Evolutionary conservation across 2,888 invertebrate species (phyloP), one percentile per base, ranked within the genome.

Genomic region (Sesia apiformis): DNA sequence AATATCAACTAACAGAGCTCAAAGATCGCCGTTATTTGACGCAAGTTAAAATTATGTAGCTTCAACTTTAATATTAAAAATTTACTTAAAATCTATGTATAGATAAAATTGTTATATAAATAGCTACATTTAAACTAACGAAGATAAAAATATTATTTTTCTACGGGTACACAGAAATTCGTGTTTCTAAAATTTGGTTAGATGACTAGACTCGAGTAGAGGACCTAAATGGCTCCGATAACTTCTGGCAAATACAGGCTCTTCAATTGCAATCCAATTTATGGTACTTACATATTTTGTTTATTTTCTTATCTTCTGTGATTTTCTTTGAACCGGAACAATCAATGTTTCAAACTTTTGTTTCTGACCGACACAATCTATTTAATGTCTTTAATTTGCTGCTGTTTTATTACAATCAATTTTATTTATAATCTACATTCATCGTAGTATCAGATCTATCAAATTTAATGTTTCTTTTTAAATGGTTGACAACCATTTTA

Each of bases 211-310:
- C 46, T 46, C 7, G n/a, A 46, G 46, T 23, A 46, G 8, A 46
- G 46, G 46, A 3, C 46, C 46, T 46, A 46, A 23, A 46, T 5
- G 4, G 38, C 3, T 59, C 55, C 58, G 61, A 63, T 64, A 80
- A 84, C 85, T 86, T 85, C 78, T 87, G 86, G 58, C 86, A 87
- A 86, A 84, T 81, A 84, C 86, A 86, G 87, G 84, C 85, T 70
- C 7, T 38, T 50, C 23, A 42, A 23, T 23, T 23, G 23, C 23
- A 23, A 23, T 23, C 2, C 23, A 23, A 23, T 23, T 23, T 23
- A 23, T 23, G 23, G 23, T 23, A 23, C n/a, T n/a, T n/a, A n/a
- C 23, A 23, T 23, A 23, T 23, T 23, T 23, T 2, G 23, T 23
- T 23, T 1, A 23, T 23, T 23, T 23, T 23, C 23, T 23, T 23